phyloP scores from a whole-genome alignment of 2,888 invertebrate genomes.

The Sarcophaga variegata region DNA sequence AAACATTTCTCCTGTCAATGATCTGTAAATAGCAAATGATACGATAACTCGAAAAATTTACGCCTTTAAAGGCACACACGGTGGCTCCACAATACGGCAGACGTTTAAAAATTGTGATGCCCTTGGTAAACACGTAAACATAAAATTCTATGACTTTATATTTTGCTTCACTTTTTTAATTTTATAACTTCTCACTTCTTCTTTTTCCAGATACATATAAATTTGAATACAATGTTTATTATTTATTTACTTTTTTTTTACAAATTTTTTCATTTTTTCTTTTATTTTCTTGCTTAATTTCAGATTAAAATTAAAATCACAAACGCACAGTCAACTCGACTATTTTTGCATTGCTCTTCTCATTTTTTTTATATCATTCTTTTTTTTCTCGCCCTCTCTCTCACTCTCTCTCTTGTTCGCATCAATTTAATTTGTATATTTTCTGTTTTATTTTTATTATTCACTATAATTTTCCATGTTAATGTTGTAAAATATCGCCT shows the following conservation, averaged over 20 bases:
- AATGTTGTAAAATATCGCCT: too few relatives aligned
- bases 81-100: neutral
- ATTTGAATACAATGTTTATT: neutral
- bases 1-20: conserved; percentile 4
- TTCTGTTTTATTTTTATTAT: too few relatives aligned
- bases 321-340: too few relatives aligned
- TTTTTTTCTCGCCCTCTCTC: too few relatives aligned
- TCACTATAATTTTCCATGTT: too few relatives aligned
- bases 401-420: too few relatives aligned
- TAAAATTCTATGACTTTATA: neutral
- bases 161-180: neutral
- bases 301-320: too few relatives aligned
- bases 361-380: too few relatives aligned
- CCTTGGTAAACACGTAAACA: neutral
- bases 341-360: too few relatives aligned
- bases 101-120: conserved; percentile 36
- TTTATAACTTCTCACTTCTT: neutral
- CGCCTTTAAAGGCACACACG: neutral
- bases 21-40: conserved; percentile 17
- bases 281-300: too few relatives aligned
- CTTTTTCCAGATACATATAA: too few relatives aligned
- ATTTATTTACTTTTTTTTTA: neutral
- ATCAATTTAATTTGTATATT: too few relatives aligned
- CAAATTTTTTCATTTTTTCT: neutral
- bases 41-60: neutral